These are phyloP conservation scores for Drosophila santomea DNA, from an alignment of 1,140 invertebrate species.

Conservation along the genomic window DNA sequence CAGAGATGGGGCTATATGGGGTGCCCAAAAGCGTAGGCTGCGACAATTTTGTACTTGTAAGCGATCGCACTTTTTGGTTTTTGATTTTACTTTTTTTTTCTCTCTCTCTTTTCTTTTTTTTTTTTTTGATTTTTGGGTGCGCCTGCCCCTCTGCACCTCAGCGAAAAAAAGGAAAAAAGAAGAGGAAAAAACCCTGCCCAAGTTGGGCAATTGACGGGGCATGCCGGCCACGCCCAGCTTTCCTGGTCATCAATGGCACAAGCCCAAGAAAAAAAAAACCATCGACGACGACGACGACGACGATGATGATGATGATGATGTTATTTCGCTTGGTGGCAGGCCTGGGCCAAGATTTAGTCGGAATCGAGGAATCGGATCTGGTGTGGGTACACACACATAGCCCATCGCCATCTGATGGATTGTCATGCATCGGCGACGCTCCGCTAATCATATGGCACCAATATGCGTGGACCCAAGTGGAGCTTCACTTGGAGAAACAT, in stretches of 20 bases:
- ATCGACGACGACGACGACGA: conserved; percentile 2
- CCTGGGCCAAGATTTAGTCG: conserved; percentile 62
- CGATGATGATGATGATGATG: conserved; percentile 56
- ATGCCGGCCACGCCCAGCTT: conserved; percentile 75
- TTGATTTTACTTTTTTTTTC: conserved; percentile 5
- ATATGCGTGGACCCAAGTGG: conserved; percentile 57
- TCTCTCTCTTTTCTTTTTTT: conserved; percentile 5
- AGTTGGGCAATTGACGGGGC: conserved; percentile 74
- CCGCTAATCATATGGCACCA: conserved; percentile 79
- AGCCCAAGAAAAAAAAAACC: conserved; percentile 13
- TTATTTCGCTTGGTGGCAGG: conserved; percentile 53
- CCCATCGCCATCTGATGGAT: conserved; percentile 41
- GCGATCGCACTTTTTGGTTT: conserved; percentile 70
- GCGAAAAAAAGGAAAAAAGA: conserved; percentile 5
- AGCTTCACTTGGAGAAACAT: conserved; percentile 14
- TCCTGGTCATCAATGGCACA: conserved; percentile 81
- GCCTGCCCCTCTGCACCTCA: conserved; percentile 12
- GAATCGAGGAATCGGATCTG: conserved; percentile 18
- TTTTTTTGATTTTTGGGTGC: conserved; percentile 44
- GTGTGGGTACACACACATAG: conserved; percentile 2
- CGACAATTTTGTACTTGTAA: conserved; percentile 81
- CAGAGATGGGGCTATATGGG: conserved; percentile 36
- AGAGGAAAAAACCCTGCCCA: conserved; percentile 53
- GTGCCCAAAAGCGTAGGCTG: conserved; percentile 62
- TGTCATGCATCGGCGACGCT: conserved; percentile 70